Evolutionary conservation across 1,140 invertebrate species (phyloP).

Genomic region (Drosophila jambulina): DNA sequence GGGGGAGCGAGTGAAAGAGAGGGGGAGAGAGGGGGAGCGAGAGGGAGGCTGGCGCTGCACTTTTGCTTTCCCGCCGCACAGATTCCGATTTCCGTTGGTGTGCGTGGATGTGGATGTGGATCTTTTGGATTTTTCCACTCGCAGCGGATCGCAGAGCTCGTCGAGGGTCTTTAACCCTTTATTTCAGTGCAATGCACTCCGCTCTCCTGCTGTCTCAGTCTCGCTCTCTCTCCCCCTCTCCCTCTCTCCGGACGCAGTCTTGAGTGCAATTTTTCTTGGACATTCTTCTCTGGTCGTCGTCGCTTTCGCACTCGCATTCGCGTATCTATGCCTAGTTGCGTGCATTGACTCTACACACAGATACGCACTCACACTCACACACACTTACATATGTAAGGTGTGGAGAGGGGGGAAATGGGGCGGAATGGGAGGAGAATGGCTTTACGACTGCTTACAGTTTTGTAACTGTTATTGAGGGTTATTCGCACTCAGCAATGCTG

Average conservation of each 20-base stretch:
- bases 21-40: too few relatives aligned
- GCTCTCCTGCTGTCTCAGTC: conserved; percentile 37
- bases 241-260: conserved; percentile 13
- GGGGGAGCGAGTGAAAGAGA: not conserved
- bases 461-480: conserved; percentile 83
- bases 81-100: conserved; percentile 63
- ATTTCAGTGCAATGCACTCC: conserved; percentile 79
- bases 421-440: conserved; percentile 18
- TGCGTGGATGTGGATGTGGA: conserved; percentile 30
- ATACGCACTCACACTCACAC: conserved; percentile 32
- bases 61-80: conserved; percentile 81
- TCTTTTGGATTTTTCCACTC: conserved; percentile 80
- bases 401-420: not conserved
- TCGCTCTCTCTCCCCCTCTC: conserved; percentile 1
- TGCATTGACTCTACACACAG: conserved; percentile 62
- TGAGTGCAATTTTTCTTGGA: conserved; percentile 73
- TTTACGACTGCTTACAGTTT: conserved; percentile 80
- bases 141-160: conserved; percentile 52
- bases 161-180: conserved; percentile 83
- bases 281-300: conserved; percentile 61
- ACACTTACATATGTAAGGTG: not conserved
- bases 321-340: conserved; percentile 76
- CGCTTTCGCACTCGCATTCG: conserved; percentile 18
- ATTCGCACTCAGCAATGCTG: conserved; percentile 57
- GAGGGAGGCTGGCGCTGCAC: conserved; percentile 52